Evolutionary conservation across 2,797 vertebrate species (phyloP), one percentile per base, ranked within the genome.

Genomic region (Pangasius larnaudii): DNA sequence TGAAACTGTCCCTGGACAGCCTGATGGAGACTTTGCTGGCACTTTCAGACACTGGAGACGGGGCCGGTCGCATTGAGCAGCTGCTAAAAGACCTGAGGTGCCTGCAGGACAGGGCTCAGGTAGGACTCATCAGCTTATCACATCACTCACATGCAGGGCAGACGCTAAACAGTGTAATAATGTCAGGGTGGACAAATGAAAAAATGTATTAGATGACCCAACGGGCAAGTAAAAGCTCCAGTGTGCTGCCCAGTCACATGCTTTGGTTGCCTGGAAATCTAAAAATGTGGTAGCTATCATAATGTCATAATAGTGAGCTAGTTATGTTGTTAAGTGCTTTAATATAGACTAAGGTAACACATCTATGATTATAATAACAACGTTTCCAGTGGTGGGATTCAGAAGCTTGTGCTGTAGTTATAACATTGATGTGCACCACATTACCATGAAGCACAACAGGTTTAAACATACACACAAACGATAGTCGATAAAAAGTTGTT

Each of bases 101-200:
- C 19, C 89, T 99, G 91, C 96, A 99, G 92, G 96, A 96, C 88
- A 98, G 95, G 91, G 97, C 97, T 93, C 96, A 97, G 97, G 98
- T 98, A 65, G 90, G 83, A 88, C 77, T 77, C 11, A 16, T 27
- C 59, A 27, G 13, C 27, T 30, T 22, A 46, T 83, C 30, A 14
- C 63, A 72, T 51, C 19, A 58, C 4, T 67, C 22, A 22, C n/a
- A 22, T 72, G 53, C 30, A 59, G 10, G 10, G 51, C 9, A 79
- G n/a, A 33, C 3, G 11, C n/a, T n/a, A 82, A 36, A 63, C 2
- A n/a, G 79, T 82, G 13, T 59, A 39, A 81, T 56, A 39, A 61
- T 33, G 16, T 51, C 56, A 33, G 30, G 51, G 8, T 79, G 30
- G 18, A 56, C 18, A 53, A 27, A 30, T 8, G 22, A 59, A 42